Evolutionary conservation across 2,797 vertebrate species (phyloP), one percentile per base, ranked within the genome.

Genomic region (Setipinna tenuifilis): DNA sequence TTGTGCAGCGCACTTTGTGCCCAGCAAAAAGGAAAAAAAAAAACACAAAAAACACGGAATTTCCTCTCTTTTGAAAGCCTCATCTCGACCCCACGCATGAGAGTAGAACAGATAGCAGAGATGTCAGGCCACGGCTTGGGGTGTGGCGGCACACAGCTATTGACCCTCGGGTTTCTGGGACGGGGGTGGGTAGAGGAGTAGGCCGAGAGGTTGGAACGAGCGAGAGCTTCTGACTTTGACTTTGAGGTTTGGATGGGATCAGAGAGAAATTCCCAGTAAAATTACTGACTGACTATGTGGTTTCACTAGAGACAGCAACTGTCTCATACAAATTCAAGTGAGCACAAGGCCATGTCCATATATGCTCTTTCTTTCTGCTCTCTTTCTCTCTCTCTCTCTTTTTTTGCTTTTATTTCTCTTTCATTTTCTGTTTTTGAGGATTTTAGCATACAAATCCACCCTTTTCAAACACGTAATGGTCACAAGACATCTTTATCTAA

Each of bases 161-260:
- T 92, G 89, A 90, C 89, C 89, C 92, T 91, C 65, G 86, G 87
- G 85, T 82, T 88, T 90, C 82, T 81, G 90, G 84, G 87, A 85
- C 88, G 65, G 57, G 54, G 28, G 82, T 68, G 35, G 46, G 25
- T 61, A 46, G 83, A 87, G 87, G 11, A 75, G 88, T 91, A 89
- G 86, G 85, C 19, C 7, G 54, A 86, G 88, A 6, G 31, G 6
- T 12, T 68, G 68, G 88, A 41, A 90, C 31, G 91, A 92, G 91
- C 84, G 91, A 89, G 21, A 78, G 89, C 90, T 25, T 25, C 19
- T 68, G 90, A 90, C 89, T 94, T 90, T 68, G 90, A 90, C 89
- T 94, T 90, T 95, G 95, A 94, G 95, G 94, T 95, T 95, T 96
- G 94, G 94, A 94, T 90, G 90, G 86, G 0, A 92, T 81, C 83